phyloP scores from a whole-genome alignment of 2,797 vertebrate species.

The Danio jaintianensis region DNA sequence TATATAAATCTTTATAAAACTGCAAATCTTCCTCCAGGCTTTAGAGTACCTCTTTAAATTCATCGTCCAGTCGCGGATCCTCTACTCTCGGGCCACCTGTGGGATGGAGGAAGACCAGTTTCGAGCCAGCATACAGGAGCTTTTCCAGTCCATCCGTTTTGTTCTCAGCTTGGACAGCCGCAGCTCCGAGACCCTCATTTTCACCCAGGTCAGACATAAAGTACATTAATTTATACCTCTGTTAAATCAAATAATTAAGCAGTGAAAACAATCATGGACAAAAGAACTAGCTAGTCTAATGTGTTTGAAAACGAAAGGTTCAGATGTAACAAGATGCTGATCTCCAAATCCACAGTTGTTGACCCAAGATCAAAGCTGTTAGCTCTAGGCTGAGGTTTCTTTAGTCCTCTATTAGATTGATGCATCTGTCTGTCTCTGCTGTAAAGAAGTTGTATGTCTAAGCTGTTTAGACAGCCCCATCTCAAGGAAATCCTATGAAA shows the following conservation, averaged over 20 bases:
- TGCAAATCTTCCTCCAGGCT: slow-evolving; percentile 80
- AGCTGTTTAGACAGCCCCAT: slow-evolving; percentile 44
- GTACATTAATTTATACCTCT: not conserved
- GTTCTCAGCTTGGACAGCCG: slow-evolving; percentile 97
- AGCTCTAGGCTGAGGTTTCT: slow-evolving; percentile 33
- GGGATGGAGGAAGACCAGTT: slow-evolving; percentile 99
- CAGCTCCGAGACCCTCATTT: slow-evolving; percentile 96
- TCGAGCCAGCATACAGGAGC: slow-evolving; percentile 94
- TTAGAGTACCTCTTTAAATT: slow-evolving; percentile 99
- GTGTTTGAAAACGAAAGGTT: slow-evolving; percentile 9
- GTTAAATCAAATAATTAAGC: not conserved
- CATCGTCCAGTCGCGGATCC: slow-evolving; percentile 97
- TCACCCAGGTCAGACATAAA: slow-evolving; percentile 90
- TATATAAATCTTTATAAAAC: not conserved
- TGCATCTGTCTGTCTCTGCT: slow-evolving; percentile 12
- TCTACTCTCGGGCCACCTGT: slow-evolving; percentile 97
- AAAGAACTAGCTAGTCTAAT: not conserved
- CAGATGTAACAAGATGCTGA: not conserved
- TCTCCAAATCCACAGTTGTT: slow-evolving; percentile 17
- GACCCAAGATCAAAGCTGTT: slow-evolving; percentile 44
- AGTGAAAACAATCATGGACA: no score
- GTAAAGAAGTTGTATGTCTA: slow-evolving; percentile 33
- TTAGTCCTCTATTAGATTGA: slow-evolving; percentile 36
- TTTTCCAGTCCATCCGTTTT: slow-evolving; percentile 98
- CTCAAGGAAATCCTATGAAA: slow-evolving; percentile 5